Evolutionary conservation across 2,888 invertebrate species (phyloP).

Genomic region (Sipha maydis): DNA sequence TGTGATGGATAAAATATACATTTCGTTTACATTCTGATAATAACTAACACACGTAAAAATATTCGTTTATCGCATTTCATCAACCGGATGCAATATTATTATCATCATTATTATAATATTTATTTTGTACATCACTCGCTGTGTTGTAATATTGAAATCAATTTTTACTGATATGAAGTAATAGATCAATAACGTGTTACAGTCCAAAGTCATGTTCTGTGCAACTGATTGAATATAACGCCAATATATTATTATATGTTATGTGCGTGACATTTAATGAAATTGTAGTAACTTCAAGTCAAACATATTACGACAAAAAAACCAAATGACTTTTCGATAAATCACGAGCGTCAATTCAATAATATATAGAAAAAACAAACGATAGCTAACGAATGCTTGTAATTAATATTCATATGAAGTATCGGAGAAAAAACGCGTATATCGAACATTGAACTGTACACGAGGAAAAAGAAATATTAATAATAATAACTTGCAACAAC

Average conservation of each 20-base stretch:
- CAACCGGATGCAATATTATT: too few species aligned
- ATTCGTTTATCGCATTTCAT: too few species aligned
- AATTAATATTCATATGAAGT: constrained; percentile 30
- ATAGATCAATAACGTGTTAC: neutral
- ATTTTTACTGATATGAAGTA: neutral
- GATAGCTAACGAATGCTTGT: neutral
- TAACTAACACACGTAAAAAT: too few species aligned
- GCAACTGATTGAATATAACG: neutral
- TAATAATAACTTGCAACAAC: too few species aligned
- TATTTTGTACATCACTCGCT: too few species aligned
- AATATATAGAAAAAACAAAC: constrained; percentile 17
- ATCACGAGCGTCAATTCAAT: neutral
- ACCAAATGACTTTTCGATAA: constrained; percentile 1
- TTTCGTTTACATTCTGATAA: too few species aligned
- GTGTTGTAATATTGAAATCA: neutral
- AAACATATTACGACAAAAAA: neutral
- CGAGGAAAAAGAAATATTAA: neutral
- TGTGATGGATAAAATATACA: neutral
- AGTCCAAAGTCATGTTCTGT: constrained; percentile 11
- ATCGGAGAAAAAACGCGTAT: neutral
- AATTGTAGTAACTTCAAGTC: neutral
- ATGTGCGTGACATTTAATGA: neutral
- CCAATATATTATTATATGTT: neutral
- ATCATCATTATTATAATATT: too few species aligned
- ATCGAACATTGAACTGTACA: neutral